These are phyloP conservation scores for Dermatemys mawii DNA, from an alignment of 2,113 vertebrate genomes.

Conservation along the genomic window DNA sequence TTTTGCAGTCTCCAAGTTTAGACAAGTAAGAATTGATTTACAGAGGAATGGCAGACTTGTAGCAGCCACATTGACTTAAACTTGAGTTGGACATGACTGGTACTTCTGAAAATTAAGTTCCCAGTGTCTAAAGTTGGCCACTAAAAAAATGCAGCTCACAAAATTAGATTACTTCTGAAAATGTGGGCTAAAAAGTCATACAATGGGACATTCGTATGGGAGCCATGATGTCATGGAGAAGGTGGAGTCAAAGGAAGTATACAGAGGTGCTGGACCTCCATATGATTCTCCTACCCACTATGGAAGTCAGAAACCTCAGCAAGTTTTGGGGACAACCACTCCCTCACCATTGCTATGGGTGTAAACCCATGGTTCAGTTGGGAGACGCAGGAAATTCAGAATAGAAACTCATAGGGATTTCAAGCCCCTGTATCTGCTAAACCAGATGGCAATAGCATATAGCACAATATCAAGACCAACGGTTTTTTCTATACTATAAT, in stretches of 20 bases:
- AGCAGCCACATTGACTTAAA: neutral
- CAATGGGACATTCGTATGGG: fast-evolving
- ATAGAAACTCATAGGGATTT: neutral
- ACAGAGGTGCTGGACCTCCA: fast-evolving
- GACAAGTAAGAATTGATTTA: neutral
- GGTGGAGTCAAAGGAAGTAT: neutral
- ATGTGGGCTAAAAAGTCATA: neutral
- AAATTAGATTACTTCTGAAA: neutral
- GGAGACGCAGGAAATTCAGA: neutral
- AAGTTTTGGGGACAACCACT: neutral
- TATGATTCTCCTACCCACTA: neutral
- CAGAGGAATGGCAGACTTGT: neutral
- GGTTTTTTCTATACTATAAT: neutral
- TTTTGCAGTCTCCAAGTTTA: neutral
- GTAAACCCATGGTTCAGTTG: neutral
- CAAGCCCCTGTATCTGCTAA: neutral
- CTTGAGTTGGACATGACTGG: neutral
- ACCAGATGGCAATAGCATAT: neutral
- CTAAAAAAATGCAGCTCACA: neutral
- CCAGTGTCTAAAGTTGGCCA: slow-evolving; percentile 2
- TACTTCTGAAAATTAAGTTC: slow-evolving; percentile 31
- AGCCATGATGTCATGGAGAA: neutral
- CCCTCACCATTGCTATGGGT: neutral
- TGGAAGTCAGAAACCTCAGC: neutral
- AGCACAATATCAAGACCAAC: neutral